Evolutionary conservation across 2,888 invertebrate species (phyloP), one percentile per base, ranked within the genome.

Genomic region (Aphrophora alni): DNA sequence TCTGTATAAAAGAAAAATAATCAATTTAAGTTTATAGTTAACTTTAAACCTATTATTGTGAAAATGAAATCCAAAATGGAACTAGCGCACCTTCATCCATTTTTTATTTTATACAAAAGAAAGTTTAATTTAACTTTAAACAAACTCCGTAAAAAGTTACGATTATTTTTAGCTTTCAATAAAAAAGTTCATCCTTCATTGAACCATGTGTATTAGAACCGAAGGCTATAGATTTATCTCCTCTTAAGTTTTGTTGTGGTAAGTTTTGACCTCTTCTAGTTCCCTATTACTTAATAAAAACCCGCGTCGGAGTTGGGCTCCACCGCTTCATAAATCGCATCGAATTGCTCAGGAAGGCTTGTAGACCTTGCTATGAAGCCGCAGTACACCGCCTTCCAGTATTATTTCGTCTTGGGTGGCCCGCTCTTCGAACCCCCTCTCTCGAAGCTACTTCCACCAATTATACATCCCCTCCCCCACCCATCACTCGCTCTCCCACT

Each of bases 271-370:
- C 59, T 59, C 21, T 59, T 21, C 59, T 59, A 59, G 59, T 59
- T 59, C 59, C 44, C 59, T 59, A 59, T 59, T 59, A 59, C 59
- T 59, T 59, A 59, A 59, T 59, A 59, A 59, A 59, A 59, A 59
- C 59, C 59, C 21, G 59, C 59, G 21, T 21, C 59, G 14, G 14
- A 21, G 21, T 4, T 21, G 59, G 21, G 59, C 33, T 33, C 33
- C 33, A 21, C 59, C n/a, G 14, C 59, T 59, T 21, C 59, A 59
- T 59, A 59, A 59, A 59, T 59, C 59, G 59, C 59, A 7, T 21
- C 12, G 14, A n/a, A 59, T 59, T 59, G 59, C 59, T 21, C 17
- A 59, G 59, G 59, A 59, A 59, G 59, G 59, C 59, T 59, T 59
- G 59, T 59, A 59, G 59, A n/a, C 59, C n/a, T n/a, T n/a, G n/a